phyloP scores from a whole-genome alignment of 2,797 vertebrate genomes.

The Esox masquinongy region DNA sequence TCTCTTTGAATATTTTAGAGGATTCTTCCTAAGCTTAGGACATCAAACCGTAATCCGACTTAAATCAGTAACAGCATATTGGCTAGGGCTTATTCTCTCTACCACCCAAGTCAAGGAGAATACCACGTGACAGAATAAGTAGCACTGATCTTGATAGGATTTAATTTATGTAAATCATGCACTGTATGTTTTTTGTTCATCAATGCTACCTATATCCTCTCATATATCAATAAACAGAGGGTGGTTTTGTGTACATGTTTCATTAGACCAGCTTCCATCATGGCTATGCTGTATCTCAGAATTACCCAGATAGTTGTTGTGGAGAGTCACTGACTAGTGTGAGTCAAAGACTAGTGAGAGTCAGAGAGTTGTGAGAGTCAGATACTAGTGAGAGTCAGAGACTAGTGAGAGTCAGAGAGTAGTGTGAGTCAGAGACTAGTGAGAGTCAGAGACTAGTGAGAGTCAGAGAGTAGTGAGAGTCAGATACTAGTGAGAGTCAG shows the following conservation, averaged over 20 bases:
- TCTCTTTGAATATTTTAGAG: conserved; percentile 73
- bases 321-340: not conserved
- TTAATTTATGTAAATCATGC: not conserved
- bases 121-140: conserved; percentile 52
- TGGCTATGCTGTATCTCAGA: not conserved
- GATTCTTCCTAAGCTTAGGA: conserved; percentile 70
- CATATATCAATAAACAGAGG: not conserved
- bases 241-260: not conserved
- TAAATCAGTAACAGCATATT: conserved; percentile 76
- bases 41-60: conserved; percentile 73
- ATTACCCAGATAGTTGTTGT: too few species aligned
- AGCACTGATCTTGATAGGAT: conserved; percentile 36
- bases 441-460: not conserved
- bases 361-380: conserved; percentile 7
- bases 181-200: not conserved
- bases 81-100: conserved; percentile 62
- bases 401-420: not conserved
- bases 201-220: not conserved
- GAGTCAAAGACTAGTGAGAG: not conserved
- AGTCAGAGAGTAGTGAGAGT: too few species aligned
- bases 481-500: not conserved
- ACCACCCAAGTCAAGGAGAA: conserved; percentile 62
- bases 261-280: not conserved
- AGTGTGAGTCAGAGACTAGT: not conserved
- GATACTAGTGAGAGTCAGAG: not conserved